A percentile compares a stretch with the other conserved stretches of the same genome.
These are phyloP conservation scores for Hypotaenidia philippensis DNA, from an alignment of 2,797 vertebrate genomes.

Conservation along the genomic window DNA sequence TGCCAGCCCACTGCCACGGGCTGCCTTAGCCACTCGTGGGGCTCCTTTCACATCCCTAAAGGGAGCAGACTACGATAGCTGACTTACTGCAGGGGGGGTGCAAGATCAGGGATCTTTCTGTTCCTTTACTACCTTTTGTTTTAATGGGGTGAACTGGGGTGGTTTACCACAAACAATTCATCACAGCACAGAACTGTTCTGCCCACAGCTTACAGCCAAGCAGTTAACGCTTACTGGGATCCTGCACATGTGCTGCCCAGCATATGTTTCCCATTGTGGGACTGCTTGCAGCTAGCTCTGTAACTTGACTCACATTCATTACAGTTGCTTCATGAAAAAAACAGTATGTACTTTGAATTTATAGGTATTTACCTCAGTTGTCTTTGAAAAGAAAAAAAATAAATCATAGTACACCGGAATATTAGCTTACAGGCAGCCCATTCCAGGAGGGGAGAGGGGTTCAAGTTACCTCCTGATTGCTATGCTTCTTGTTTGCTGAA, in stretches of 20 bases:
- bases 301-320: not conserved
- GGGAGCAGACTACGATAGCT: rapidly evolving
- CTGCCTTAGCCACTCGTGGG: rapidly evolving
- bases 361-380: not conserved
- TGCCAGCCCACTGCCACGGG: not conserved
- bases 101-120: not conserved
- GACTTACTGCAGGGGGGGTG: not conserved
- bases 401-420: not conserved
- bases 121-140: not conserved
- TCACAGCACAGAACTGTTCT: not conserved
- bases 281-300: not conserved
- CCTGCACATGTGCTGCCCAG: not conserved
- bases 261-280: not conserved
- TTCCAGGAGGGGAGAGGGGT: not conserved
- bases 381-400: not conserved
- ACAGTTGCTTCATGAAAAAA: conserved; percentile 10
- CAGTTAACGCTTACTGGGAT: not conserved
- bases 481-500: not conserved
- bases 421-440: not conserved
- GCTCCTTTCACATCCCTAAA: not conserved
- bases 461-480: not conserved
- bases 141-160: not conserved
- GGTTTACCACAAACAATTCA: not conserved
- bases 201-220: not conserved
- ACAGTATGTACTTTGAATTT: not conserved